Base-by-base conservation (phyloP, 1,140 invertebrate species). In the Armadillidium nasatum region DNA sequence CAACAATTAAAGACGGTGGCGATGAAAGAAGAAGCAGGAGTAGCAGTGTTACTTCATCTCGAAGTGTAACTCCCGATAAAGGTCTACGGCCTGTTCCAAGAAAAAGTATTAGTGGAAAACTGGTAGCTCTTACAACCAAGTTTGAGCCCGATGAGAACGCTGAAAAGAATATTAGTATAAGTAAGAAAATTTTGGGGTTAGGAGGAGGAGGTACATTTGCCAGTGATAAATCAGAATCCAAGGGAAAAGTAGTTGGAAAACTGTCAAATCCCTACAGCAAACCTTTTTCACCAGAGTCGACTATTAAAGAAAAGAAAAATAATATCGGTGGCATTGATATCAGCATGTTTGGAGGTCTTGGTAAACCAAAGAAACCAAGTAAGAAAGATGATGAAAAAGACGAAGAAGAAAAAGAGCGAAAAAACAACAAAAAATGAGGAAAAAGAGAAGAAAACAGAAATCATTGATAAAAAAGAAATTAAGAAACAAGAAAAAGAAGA, bases 241-340 rank as follows among this genome's bases (percentile, higher is more conserved):
- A 44, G 10, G 70, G 69, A 23, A 71, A 60, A 21, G 72, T 19
- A 45, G 7, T 72, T 6, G 33, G 19, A 10, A 79, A 79, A 71
- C 60, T 79, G 4, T 73, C 68, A 44, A 71, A 50, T 43, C 72
- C 76, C 13, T 79, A 77, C 19, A 76, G 73, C 21, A 44, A 67
- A 4, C 74, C 72, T 15, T 76, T 78, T 21, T 71, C 72, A 11
- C 71, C 74, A 15, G 60, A 73, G 23, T 68, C 43, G 45, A 67
- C 67, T 44, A 21, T 71, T 7, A 60, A 68, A 21, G 77, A 75
- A 22, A 43, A 45, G 2, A 60, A 68, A 23, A 46, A 50, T 0
- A 78, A 71, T 69, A 80, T 80, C 67, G 79, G 45, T 68, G 77
- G 77, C 4, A 78, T 80, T 19, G 77, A 73, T 60, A 74, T 75